Evolutionary conservation across 1,140 invertebrate species (phyloP).

Genomic region (Macrosteles quadrilineatus): DNA sequence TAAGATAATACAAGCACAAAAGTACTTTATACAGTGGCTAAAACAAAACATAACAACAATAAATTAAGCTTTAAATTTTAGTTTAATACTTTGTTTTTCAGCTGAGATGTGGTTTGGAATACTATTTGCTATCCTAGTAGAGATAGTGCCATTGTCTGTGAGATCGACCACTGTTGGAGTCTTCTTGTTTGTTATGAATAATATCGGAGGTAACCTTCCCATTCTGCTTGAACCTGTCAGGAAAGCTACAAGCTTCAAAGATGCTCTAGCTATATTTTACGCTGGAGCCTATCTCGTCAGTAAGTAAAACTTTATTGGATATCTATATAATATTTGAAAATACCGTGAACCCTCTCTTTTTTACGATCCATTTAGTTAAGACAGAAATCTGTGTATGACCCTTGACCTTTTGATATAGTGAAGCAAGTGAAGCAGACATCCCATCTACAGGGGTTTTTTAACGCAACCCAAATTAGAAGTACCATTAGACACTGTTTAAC

Average conservation of each 20-base stretch:
- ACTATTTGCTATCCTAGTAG: constrained; percentile 84
- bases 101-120: constrained; percentile 95
- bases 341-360: not conserved
- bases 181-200: constrained; percentile 90
- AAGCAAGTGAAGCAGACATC: not conserved
- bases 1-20: no score
- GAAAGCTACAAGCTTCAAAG: constrained; percentile 75
- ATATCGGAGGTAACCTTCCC: constrained; percentile 88
- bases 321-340: not conserved
- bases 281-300: constrained; percentile 82
- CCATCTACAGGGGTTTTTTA: no score
- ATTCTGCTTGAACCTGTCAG: constrained; percentile 84
- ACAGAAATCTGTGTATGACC: not conserved
- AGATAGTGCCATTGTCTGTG: constrained; percentile 78
- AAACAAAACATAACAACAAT: no score
- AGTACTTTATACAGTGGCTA: no score
- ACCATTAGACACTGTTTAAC: no score
- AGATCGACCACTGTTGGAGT: constrained; percentile 82
- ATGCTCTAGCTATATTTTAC: constrained; percentile 83
- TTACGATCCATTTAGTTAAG: not conserved
- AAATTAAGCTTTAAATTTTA: no score
- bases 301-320: constrained; percentile 54
- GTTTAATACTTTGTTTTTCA: constrained; percentile 48
- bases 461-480: no score
- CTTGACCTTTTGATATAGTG: not conserved